Evolutionary conservation across 2,888 invertebrate species (phyloP).

Genomic region (Norana najaformis): DNA sequence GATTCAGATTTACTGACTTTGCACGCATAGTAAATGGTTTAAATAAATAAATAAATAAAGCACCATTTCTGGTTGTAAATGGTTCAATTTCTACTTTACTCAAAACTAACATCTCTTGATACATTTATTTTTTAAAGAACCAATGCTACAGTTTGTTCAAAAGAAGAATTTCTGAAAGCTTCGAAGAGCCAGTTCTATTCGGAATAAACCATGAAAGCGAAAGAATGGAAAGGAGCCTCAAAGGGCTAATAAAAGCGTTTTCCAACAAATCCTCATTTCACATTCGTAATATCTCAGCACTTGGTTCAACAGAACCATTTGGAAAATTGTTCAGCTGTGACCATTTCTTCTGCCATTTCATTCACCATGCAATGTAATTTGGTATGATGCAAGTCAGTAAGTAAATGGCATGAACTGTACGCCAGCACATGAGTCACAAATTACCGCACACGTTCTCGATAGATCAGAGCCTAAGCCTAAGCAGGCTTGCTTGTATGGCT

Average conservation of each 20-base stretch:
- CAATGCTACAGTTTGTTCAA: neutral
- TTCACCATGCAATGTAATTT: too few relatives aligned
- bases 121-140: too few relatives aligned
- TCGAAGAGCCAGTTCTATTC: neutral
- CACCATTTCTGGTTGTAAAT: neutral
- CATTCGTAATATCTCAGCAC: neutral
- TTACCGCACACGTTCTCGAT: too few relatives aligned
- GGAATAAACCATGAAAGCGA: neutral
- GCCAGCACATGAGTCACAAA: too few relatives aligned
- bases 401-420: too few relatives aligned
- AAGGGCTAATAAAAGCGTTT: neutral
- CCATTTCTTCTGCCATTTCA: neutral
- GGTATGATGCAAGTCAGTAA: too few relatives aligned
- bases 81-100: neutral
- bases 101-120: too few relatives aligned
- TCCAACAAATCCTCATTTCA: neutral
- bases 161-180: neutral
- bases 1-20: too few relatives aligned
- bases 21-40: too few relatives aligned
- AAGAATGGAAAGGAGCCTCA: conserved; percentile 13
- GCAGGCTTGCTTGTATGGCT: too few relatives aligned
- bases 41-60: neutral
- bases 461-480: too few relatives aligned
- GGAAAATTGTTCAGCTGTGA: neutral
- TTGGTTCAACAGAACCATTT: neutral